Percentiles rank a stretch among this genome's conserved stretches.
Conservation (phyloP, 1,140 invertebrate genomes). For the Venustaconcha ellipsiformis region DNA sequence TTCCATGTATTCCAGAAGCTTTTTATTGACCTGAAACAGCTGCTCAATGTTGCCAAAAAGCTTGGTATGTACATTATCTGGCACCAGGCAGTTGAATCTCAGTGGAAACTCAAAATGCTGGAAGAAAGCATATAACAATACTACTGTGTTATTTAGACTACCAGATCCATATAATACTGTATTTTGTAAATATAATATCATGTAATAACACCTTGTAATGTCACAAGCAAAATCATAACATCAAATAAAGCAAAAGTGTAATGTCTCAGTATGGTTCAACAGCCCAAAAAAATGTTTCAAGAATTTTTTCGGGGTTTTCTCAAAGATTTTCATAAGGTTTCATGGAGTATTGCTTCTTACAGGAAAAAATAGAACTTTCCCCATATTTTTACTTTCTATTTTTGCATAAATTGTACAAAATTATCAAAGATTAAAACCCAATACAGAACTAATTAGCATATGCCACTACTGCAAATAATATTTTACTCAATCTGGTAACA, state of each 20-base stretch:
- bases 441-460: too few species aligned
- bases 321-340: too few species aligned
- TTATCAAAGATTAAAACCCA: too few species aligned
- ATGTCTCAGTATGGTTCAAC: background rate
- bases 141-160: too few species aligned
- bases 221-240: background rate
- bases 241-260: background rate
- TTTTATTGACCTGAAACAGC: slow-evolving; percentile 80
- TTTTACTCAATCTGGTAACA: too few species aligned
- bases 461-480: too few species aligned
- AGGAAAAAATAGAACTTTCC: background rate
- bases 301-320: background rate
- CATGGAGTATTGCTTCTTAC: background rate
- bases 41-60: slow-evolving; percentile 81
- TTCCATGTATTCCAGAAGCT: slow-evolving; percentile 77
- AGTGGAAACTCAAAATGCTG: slow-evolving; percentile 79
- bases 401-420: too few species aligned
- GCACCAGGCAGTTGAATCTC: slow-evolving; percentile 74
- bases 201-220: too few species aligned
- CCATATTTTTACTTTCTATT: background rate
- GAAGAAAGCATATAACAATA: slow-evolving; percentile 39
- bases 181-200: background rate
- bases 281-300: background rate
- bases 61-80: slow-evolving; percentile 72
- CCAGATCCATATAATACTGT: background rate